Percentiles rank a stretch among this genome's conserved stretches.
Evolutionary conservation across 2,888 invertebrate genomes (phyloP).

Genomic region (Meteorus colon): DNA sequence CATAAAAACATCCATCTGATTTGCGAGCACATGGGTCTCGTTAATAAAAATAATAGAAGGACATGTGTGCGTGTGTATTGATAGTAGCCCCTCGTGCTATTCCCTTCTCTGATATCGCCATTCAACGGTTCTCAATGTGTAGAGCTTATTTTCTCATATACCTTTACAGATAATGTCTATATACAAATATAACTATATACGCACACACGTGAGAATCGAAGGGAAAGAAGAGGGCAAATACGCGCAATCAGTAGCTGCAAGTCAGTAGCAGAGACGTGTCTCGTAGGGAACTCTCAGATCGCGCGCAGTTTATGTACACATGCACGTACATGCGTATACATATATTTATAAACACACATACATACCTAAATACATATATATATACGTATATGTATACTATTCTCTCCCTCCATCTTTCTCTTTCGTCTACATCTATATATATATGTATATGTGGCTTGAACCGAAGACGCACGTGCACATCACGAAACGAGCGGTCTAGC

Average conservation of each 20-base stretch:
- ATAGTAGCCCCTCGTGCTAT: neutral
- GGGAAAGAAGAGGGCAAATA: neutral
- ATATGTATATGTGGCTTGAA: neutral
- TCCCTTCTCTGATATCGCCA: neutral
- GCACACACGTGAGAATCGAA: neutral
- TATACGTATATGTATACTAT: conserved; percentile 15
- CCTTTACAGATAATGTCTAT: neutral
- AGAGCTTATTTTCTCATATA: neutral
- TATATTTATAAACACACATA: neutral
- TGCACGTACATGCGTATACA: conserved; percentile 31
- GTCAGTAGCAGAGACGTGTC: conserved; percentile 22
- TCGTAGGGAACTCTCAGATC: conserved; percentile 10
- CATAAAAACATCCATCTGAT: neutral
- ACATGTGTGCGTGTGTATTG: neutral
- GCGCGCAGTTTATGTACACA: conserved; percentile 3
- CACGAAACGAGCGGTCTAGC: conserved; percentile 69
- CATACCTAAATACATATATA: neutral
- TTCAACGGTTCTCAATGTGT: neutral
- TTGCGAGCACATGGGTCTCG: conserved; percentile 4
- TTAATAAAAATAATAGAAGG: conserved; percentile 5
- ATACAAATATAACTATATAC: neutral
- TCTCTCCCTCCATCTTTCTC: neutral
- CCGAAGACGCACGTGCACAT: conserved; percentile 50
- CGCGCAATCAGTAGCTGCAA: conserved; percentile 10
- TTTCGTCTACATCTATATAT: neutral